These are phyloP conservation scores for Cepphus grylle DNA, from an alignment of 2,113 vertebrate species.

Conservation along the genomic window DNA sequence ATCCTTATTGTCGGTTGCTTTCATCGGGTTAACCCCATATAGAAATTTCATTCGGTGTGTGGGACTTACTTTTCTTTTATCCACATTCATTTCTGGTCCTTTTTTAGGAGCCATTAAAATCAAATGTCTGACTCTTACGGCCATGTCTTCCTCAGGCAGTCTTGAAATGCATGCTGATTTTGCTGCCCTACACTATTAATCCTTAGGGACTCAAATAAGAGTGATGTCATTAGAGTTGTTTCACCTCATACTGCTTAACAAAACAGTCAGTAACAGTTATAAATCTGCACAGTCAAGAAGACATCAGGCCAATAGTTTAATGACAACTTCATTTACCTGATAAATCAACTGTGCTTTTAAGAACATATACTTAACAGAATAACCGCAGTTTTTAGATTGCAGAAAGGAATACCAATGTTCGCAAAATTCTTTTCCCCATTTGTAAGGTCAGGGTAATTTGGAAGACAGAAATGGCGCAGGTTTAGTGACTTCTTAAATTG, in stretches of 20 bases:
- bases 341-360: background rate
- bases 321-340: background rate
- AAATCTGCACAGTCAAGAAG: background rate
- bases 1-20: background rate
- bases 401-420: background rate
- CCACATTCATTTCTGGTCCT: background rate
- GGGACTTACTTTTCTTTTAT: background rate
- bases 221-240: background rate
- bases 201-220: background rate
- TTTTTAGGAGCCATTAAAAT: background rate
- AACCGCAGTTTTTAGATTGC: background rate
- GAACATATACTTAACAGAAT: background rate
- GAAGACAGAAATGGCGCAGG: fast-evolving
- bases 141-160: background rate
- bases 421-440: background rate
- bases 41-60: background rate
- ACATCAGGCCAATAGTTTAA: background rate
- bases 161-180: background rate
- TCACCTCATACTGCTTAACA: background rate
- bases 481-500: background rate
- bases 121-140: background rate
- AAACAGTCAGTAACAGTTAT: background rate
- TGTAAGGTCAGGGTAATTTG: background rate
- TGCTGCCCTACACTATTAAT: background rate
- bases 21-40: background rate